Conservation (phyloP, 23 tunicate genomes). For the Trididemnum miniatum region DNA sequence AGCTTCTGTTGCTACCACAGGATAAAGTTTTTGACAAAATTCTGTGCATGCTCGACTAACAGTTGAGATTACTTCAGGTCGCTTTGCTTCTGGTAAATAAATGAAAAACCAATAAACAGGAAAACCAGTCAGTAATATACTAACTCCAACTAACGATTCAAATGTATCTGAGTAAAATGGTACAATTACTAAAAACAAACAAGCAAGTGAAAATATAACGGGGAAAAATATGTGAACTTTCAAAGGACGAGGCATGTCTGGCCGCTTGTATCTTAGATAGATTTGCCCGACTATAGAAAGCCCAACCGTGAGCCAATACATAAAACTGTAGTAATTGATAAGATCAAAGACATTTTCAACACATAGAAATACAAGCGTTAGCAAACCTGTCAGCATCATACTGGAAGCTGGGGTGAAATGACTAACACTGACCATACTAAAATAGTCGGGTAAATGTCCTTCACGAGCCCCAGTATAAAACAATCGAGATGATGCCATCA, state of each 20-base stretch:
- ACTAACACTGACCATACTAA: conserved; percentile 85
- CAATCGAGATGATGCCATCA: conserved; percentile 89
- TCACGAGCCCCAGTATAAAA: conserved; percentile 94
- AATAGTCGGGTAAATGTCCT: conserved; percentile 88
- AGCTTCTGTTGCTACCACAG: conserved; percentile 49
- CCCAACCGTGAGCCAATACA: conserved; percentile 99
- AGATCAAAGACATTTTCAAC: conserved; percentile 89
- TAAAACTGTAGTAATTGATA: conserved; percentile 95
- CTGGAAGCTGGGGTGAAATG: conserved; percentile 90
- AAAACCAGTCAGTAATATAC: conserved; percentile 73
- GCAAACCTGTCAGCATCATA: conserved; percentile 62
- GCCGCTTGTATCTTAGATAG: conserved; percentile 59
- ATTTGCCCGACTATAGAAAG: conserved; percentile 89
- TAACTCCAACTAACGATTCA: conserved; percentile 73
- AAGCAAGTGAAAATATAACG: conserved; percentile 60
- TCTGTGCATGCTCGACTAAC: conserved; percentile 14
- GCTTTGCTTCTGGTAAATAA: conserved; percentile 25
- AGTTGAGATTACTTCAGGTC: conserved; percentile 26
- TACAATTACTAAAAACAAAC: conserved; percentile 75
- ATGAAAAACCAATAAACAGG: conserved; percentile 77
- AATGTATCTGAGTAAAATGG: conserved; percentile 73
- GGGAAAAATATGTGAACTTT: conserved; percentile 78
- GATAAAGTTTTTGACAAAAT: conserved; percentile 65
- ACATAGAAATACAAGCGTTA: conserved; percentile 80
- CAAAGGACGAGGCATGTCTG: conserved; percentile 81